Conservation (phyloP, 2,797 vertebrate genomes). For the Neosilurus mollespiculum region DNA sequence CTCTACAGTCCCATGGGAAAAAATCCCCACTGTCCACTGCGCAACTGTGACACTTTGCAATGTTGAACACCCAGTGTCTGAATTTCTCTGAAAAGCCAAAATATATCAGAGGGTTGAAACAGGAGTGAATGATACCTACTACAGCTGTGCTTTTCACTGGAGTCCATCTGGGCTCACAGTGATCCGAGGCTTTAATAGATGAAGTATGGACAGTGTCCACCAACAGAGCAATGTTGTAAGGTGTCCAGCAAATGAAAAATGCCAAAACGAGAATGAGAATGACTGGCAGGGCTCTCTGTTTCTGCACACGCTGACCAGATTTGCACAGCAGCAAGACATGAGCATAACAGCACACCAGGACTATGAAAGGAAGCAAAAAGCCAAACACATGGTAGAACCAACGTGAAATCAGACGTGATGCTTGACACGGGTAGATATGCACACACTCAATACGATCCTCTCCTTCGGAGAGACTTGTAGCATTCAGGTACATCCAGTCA, state of each 20-base stretch:
- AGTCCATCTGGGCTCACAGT: not conserved
- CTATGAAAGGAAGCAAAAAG: constrained; percentile 72
- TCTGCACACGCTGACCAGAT: constrained; percentile 66
- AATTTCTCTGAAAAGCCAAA: constrained; percentile 64
- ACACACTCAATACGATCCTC: constrained; percentile 56
- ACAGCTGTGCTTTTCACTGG: constrained; percentile 55
- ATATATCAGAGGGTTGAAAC: constrained; percentile 69
- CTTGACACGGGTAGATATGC: constrained; percentile 58
- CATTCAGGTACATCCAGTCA: constrained; percentile 78
- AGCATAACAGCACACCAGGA: constrained; percentile 80
- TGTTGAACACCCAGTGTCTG: constrained; percentile 36
- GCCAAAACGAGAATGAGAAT: constrained; percentile 75
- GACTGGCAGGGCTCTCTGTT: constrained; percentile 74
- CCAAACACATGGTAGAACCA: constrained; percentile 81
- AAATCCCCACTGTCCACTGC: not conserved
- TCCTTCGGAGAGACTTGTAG: constrained; percentile 49
- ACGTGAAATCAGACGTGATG: constrained; percentile 68
- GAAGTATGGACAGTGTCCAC: constrained; percentile 66
- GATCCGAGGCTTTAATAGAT: not conserved
- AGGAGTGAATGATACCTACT: constrained; percentile 63
- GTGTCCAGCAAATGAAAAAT: constrained; percentile 85
- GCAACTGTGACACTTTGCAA: constrained; percentile 41
- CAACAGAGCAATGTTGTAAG: constrained; percentile 80
- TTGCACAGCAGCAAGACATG: constrained; percentile 68
- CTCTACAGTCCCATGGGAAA: constrained; percentile 65